A percentile compares a stretch with the other conserved stretches of the same genome.
phyloP scores from a whole-genome alignment of 1,140 invertebrate genomes.

The Linepithema humile region DNA sequence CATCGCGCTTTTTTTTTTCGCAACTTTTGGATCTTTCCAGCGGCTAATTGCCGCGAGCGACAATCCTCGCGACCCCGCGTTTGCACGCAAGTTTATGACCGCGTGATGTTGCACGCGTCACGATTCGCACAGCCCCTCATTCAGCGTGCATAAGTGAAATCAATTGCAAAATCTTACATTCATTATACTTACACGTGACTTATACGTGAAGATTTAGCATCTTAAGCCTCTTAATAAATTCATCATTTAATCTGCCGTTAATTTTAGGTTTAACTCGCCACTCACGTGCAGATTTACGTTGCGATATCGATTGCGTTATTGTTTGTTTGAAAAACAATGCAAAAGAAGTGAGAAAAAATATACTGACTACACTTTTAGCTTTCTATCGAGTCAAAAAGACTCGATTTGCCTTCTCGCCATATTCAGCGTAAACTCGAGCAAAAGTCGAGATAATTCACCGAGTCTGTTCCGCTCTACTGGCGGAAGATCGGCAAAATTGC shows the following conservation, averaged over 20 bases:
- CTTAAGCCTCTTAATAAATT: neutral
- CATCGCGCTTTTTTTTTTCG: constrained; percentile 60
- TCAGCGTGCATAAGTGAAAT: neutral
- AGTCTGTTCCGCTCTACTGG: constrained; percentile 60
- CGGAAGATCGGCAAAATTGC: constrained; percentile 50
- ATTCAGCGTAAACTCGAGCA: constrained; percentile 43
- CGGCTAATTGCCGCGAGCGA: constrained; percentile 63
- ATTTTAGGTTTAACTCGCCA: neutral
- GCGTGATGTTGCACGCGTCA: constrained; percentile 58
- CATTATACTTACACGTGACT: neutral
- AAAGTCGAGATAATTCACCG: constrained; percentile 35
- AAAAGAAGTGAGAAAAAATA: too few species aligned
- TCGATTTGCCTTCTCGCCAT: neutral
- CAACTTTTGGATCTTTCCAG: constrained; percentile 65
- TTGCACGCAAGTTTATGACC: constrained; percentile 50
- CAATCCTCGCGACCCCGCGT: constrained; percentile 27
- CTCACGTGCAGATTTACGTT: neutral
- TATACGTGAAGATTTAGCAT: neutral
- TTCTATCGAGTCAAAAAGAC: too few species aligned
- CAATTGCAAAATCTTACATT: constrained; percentile 31
- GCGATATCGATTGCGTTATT: neutral
- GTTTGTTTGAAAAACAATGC: too few species aligned
- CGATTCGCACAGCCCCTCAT: constrained; percentile 66
- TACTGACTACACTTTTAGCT: neutral
- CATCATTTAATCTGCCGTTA: neutral